Evolutionary conservation across 2,113 vertebrate species (phyloP), one percentile per base, ranked within the genome.

Genomic region (Hippocampus mohnikei): DNA sequence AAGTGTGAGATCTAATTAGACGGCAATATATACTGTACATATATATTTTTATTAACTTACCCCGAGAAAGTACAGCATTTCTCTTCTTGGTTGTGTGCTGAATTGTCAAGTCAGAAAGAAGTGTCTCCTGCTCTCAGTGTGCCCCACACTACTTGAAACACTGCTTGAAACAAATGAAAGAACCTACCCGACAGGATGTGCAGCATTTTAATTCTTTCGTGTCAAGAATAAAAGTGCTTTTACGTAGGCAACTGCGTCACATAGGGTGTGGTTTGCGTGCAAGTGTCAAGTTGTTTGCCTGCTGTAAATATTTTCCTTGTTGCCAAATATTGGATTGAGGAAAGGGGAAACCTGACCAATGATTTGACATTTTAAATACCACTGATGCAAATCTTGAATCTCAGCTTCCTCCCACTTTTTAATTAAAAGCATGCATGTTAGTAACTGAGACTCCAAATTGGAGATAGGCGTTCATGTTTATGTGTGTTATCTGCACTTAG

Each of bases 61-160:
- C 58, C 80, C 86, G 5, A 90, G 8, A 3, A 91, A 46, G 41
- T 91, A 67, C 53, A 92, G 40, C 91, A 92, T 92, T 58, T 75
- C 29, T 58, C 70, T 69, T 80, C 11, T 37, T 33, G 33, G 10
- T 58, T 63, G 66, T 64, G 37, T 11, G 12, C 33, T 58, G 73
- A 58, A 64, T 25, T 67, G 18, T 75, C 53, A 15, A 66, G 29
- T 29, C 4, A 46, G 16, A 53, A 80, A 50, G 61, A 73, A 70
- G 42, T 53, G 76, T 58, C 69, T 61, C 29, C 37, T 56, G 42
- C 59, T 79, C 27, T 67, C 15, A 80, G 23, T 74, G 27, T 20
- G 46, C 9, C 18, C 3, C 37, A 41, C 12, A 27, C 23, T 13
- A 33, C 27, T 27, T 27, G 27, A 27, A 27, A 27, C 3, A 33